Evolutionary conservation across 2,888 invertebrate genomes (phyloP).

Genomic region (Fragum sueziense): DNA sequence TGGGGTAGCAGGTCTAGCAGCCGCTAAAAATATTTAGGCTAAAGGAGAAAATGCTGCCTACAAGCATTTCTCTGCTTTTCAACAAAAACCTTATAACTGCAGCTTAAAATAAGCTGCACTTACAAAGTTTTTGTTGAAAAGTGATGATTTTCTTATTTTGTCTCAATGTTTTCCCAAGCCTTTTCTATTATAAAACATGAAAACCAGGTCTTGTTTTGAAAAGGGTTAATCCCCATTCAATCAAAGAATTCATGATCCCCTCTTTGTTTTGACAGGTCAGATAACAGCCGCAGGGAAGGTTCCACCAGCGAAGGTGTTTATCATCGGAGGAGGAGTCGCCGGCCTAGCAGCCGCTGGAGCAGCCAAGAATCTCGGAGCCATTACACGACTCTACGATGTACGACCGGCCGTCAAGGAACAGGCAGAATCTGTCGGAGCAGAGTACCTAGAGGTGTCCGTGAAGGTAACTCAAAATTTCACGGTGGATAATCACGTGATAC

Average conservation of each 20-base stretch:
- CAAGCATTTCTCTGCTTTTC: too few relatives aligned
- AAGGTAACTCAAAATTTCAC: constrained; percentile 84
- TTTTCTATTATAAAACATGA: too few relatives aligned
- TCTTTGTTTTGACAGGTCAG: constrained; percentile 85
- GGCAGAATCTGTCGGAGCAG: constrained; percentile 93
- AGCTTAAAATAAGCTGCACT: too few relatives aligned
- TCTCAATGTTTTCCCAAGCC: too few relatives aligned
- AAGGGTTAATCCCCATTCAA: too few relatives aligned
- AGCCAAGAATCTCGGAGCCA: constrained; percentile 93
- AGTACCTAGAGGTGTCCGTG: constrained; percentile 91
- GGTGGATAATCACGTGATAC: neutral
- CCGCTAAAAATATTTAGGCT: too few relatives aligned
- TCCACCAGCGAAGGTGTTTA: constrained; percentile 93
- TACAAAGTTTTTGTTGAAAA: too few relatives aligned
- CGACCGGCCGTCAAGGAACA: constrained; percentile 86
- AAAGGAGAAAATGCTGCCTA: too few relatives aligned
- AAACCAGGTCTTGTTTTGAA: too few relatives aligned
- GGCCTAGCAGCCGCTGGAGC: constrained; percentile 93
- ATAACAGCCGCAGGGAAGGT: constrained; percentile 94
- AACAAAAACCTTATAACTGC: too few relatives aligned
- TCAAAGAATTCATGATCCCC: too few relatives aligned
- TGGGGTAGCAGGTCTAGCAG: constrained; percentile 94
- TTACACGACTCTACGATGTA: constrained; percentile 94
- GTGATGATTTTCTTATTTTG: too few relatives aligned
- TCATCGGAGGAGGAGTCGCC: constrained; percentile 95